A percentile compares a stretch with the other conserved stretches of the same genome.
These are phyloP conservation scores for Machimus atricapillus DNA, from an alignment of 2,888 invertebrate genomes.

Conservation along the genomic window DNA sequence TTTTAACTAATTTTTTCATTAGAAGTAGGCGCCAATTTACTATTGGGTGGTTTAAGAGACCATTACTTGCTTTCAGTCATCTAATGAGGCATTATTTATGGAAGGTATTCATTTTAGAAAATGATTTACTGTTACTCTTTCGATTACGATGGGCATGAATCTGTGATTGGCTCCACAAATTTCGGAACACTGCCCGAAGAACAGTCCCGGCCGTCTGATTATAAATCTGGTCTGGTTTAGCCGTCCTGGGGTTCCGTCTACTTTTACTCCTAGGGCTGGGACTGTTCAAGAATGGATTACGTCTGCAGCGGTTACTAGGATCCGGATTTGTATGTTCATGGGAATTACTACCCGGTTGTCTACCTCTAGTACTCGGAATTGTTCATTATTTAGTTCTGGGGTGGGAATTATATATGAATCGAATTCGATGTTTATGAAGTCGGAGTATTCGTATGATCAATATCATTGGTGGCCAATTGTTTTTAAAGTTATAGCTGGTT, in stretches of 20 bases:
- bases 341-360: slow-evolving; percentile 70
- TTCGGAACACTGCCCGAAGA: slow-evolving; percentile 81
- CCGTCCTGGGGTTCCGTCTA: slow-evolving; percentile 72
- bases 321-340: slow-evolving; percentile 69
- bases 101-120: slow-evolving; percentile 68
- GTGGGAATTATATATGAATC: slow-evolving; percentile 69
- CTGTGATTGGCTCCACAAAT: slow-evolving; percentile 82
- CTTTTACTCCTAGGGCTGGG: slow-evolving; percentile 69
- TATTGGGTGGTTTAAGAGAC: slow-evolving; percentile 75
- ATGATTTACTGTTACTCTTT: slow-evolving; percentile 66
- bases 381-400: slow-evolving; percentile 58
- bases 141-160: slow-evolving; percentile 78
- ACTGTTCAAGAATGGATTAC: slow-evolving; percentile 74
- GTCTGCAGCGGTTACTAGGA: slow-evolving; percentile 69
- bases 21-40: slow-evolving; percentile 70
- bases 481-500: slow-evolving; percentile 68
- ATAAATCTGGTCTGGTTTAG: slow-evolving; percentile 71
- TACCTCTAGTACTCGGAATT: slow-evolving; percentile 70
- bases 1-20: slow-evolving; percentile 67
- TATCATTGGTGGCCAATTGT: slow-evolving; percentile 73
- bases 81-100: slow-evolving; percentile 65
- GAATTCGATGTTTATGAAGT: slow-evolving; percentile 69
- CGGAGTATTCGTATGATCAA: slow-evolving; percentile 73
- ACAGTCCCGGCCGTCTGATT: slow-evolving; percentile 70
- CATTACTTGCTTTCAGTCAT: slow-evolving; percentile 75